Percentiles rank a stretch among this genome's conserved stretches.
Evolutionary conservation across 2,888 invertebrate species (phyloP).

Genomic region (Petrophora chlorosata): DNA sequence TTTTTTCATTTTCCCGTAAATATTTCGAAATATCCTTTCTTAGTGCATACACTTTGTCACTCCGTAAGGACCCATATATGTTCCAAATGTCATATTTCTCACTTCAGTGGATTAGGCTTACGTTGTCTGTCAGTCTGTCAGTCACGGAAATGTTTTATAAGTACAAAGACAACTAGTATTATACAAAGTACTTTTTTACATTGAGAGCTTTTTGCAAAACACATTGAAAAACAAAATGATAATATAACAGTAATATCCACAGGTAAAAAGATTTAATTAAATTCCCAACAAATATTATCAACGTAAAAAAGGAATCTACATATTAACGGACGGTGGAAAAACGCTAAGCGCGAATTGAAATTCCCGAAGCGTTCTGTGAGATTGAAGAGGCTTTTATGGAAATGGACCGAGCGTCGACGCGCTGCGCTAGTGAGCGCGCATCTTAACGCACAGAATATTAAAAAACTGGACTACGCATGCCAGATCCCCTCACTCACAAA

Average conservation of each 20-base stretch:
- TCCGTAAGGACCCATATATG: no score
- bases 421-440: constrained; percentile 57
- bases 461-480: no score
- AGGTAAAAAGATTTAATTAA: constrained; percentile 31
- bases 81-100: no score
- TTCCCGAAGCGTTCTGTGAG: constrained; percentile 80
- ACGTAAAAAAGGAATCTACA: constrained; percentile 40
- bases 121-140: no score
- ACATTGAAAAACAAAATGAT: background rate
- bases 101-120: no score
- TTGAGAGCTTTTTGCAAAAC: background rate
- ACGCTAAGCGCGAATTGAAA: constrained; percentile 79
- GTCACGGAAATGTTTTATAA: no score
- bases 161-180: no score
- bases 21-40: no score
- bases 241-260: background rate
- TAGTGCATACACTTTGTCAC: no score
- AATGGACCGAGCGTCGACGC: constrained; percentile 72
- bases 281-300: constrained; percentile 40
- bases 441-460: constrained; percentile 29
- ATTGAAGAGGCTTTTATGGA: constrained; percentile 84
- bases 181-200: no score
- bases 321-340: constrained; percentile 53
- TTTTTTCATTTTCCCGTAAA: no score
- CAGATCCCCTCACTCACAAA: no score